Percentiles rank a stretch among this genome's conserved stretches.
Conservation (phyloP, 2,797 vertebrate species). For the Anolis apletophallus region DNA sequence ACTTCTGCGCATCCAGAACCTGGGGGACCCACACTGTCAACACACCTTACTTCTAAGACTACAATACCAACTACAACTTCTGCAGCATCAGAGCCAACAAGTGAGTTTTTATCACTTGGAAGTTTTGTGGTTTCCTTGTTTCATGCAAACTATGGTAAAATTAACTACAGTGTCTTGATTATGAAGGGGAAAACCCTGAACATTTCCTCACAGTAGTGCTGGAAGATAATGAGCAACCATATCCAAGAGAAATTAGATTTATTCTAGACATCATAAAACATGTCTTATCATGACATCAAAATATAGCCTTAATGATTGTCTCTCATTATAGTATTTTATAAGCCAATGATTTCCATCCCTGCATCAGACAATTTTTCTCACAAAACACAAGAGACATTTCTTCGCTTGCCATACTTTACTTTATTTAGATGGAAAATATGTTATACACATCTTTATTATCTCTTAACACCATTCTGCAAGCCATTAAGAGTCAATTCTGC, state of each 20-base stretch:
- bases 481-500: background rate
- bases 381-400: background rate
- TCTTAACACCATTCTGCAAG: too few relatives aligned
- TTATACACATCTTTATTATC: background rate
- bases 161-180: background rate
- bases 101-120: background rate
- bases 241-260: background rate
- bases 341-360: background rate
- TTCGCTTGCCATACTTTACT: background rate
- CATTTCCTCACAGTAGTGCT: background rate
- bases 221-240: background rate
- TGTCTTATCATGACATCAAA: background rate
- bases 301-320: background rate
- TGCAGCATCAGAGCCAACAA: too few relatives aligned
- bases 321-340: background rate
- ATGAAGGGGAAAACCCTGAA: background rate
- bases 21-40: background rate
- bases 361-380: background rate
- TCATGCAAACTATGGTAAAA: background rate
- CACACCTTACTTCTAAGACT: background rate
- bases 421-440: background rate
- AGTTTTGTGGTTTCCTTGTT: background rate
- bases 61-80: background rate
- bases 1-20: background rate
- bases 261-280: background rate